Evolutionary conservation across 2,797 vertebrate genomes (phyloP).

Genomic region (Typhlichthys subterraneus): DNA sequence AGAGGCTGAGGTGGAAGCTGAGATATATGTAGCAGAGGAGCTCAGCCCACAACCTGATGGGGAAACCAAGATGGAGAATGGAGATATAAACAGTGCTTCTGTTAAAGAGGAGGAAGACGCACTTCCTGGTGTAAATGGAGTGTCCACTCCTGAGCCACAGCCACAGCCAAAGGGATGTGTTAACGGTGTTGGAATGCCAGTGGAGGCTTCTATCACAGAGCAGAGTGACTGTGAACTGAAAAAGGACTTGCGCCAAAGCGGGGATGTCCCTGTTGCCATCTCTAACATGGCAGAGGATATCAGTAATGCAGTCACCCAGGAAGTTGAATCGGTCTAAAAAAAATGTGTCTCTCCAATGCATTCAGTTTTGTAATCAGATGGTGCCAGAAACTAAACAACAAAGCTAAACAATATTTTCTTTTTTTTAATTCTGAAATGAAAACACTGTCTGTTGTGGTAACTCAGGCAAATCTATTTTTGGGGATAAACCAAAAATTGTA

Average conservation of each 20-base stretch:
- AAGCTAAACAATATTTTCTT: constrained; percentile 55
- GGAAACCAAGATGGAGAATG: constrained; percentile 71
- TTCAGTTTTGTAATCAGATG: constrained; percentile 45
- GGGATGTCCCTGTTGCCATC: constrained; percentile 53
- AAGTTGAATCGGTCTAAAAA: constrained; percentile 64
- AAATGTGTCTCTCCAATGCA: constrained; percentile 43
- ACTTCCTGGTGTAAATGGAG: constrained; percentile 66
- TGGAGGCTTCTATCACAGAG: constrained; percentile 60
- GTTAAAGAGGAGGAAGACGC: constrained; percentile 39
- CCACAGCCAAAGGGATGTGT: constrained; percentile 62
- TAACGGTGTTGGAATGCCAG: constrained; percentile 65
- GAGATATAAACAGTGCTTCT: constrained; percentile 58
- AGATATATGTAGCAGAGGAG: constrained; percentile 36
- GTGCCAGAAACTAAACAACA: constrained; percentile 52
- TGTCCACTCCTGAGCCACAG: constrained; percentile 27
- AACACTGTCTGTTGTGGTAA: constrained; percentile 61
- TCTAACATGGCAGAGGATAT: constrained; percentile 62
- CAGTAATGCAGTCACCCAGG: constrained; percentile 67
- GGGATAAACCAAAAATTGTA: constrained; percentile 72
- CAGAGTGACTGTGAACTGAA: constrained; percentile 76
- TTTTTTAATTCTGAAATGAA: constrained; percentile 63
- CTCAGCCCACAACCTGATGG: constrained; percentile 35
- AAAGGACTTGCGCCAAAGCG: constrained; percentile 72
- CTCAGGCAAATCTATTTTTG: constrained; percentile 68
- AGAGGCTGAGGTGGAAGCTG: constrained; percentile 40